Evolutionary conservation across 2,113 vertebrate genomes (phyloP).

Genomic region (Labrus mixtus): DNA sequence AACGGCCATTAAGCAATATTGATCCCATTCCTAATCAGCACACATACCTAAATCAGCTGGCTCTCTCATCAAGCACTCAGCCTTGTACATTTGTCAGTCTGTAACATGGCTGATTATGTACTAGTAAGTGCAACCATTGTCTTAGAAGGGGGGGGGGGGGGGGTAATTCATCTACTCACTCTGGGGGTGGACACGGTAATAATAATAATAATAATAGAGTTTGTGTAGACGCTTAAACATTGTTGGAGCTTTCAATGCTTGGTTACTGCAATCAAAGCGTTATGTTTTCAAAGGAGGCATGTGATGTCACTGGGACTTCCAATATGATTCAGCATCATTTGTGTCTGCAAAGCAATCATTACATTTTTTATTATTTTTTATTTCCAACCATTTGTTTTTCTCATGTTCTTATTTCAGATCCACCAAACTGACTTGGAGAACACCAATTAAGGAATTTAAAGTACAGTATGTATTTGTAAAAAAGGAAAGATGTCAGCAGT

Average conservation of each 20-base stretch:
- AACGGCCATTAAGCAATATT: constrained; percentile 1
- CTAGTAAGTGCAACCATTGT: neutral
- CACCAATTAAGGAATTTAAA: too few relatives aligned
- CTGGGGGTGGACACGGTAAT: neutral
- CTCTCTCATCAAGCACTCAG: neutral
- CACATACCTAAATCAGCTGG: neutral
- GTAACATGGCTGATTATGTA: neutral
- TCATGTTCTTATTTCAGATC: too few relatives aligned
- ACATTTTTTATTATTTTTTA: too few relatives aligned
- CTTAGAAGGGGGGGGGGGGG: too few relatives aligned
- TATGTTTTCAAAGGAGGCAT: neutral
- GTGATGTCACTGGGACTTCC: neutral
- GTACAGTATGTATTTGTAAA: too few relatives aligned
- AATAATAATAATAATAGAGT: neutral
- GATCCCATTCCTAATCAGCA: neutral
- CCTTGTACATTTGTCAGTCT: neutral
- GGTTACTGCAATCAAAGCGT: neutral
- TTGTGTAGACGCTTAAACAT: neutral
- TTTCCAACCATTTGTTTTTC: too few relatives aligned
- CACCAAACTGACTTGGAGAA: too few relatives aligned
- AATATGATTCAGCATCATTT: neutral
- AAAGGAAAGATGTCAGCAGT: too few relatives aligned
- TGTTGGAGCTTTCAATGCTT: constrained; percentile 1
- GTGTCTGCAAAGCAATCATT: neutral
- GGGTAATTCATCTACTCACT: constrained; percentile 12